phyloP scores from a whole-genome alignment of 1,140 invertebrate genomes.

The Aporrectodea caliginosa region DNA sequence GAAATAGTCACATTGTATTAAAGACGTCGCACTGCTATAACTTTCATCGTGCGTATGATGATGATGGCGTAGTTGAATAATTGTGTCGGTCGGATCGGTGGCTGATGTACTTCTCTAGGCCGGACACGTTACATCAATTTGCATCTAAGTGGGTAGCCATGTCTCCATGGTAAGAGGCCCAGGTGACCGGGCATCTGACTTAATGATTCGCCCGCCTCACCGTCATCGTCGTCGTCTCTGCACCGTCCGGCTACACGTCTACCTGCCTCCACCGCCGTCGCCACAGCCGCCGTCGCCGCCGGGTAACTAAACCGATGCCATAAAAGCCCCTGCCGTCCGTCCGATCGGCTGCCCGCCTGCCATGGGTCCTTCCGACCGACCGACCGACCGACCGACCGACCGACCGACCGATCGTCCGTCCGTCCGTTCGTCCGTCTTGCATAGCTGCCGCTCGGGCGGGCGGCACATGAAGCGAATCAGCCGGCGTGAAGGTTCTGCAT shows the following conservation, averaged over 20 bases:
- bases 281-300: too few species aligned
- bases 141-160: neutral
- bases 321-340: too few species aligned
- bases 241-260: neutral
- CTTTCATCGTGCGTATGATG: slow-evolving; percentile 23
- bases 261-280: neutral
- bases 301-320: too few species aligned
- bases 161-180: neutral
- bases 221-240: neutral
- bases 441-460: neutral
- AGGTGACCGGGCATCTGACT: neutral
- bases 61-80: too few species aligned
- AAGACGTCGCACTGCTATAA: neutral
- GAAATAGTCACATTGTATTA: neutral
- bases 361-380: too few species aligned
- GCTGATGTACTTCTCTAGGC: neutral
- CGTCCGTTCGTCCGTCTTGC: neutral
- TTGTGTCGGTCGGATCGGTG: neutral
- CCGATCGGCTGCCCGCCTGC: too few species aligned
- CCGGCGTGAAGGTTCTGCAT: neutral
- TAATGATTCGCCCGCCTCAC: neutral
- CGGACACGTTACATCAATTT: neutral
- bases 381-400: neutral
- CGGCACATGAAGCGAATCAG: neutral
- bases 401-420: neutral